Percentiles rank a stretch among this genome's conserved stretches.
Conservation (phyloP, 1,140 invertebrate species). For the Leptinotarsa defecta region DNA sequence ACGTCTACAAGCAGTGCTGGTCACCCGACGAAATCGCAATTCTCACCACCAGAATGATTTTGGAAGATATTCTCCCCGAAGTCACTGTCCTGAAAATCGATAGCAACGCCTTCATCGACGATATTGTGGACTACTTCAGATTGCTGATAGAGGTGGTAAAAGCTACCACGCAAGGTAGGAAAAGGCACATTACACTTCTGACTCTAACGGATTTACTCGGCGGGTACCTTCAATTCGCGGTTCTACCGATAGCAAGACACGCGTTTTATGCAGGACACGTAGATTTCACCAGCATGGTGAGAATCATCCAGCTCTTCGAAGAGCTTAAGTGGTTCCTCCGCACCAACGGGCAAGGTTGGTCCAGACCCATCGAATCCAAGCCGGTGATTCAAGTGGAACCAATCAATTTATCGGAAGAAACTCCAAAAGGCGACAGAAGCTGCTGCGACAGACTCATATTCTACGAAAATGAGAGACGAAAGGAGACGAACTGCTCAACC, state of each 20-base stretch:
- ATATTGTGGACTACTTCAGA: constrained; percentile 61
- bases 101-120: constrained; percentile 55
- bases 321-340: constrained; percentile 61
- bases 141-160: constrained; percentile 58
- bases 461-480: constrained; percentile 29
- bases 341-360: constrained; percentile 65
- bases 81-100: constrained; percentile 53
- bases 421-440: constrained; percentile 1
- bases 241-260: constrained; percentile 61
- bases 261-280: constrained; percentile 66
- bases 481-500: not conserved
- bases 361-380: constrained; percentile 47
- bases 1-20: constrained; percentile 57
- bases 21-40: constrained; percentile 57
- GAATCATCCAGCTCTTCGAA: constrained; percentile 61
- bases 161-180: constrained; percentile 55
- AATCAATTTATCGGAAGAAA: constrained; percentile 30
- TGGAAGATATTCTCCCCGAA: constrained; percentile 56
- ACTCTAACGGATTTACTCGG: constrained; percentile 61
- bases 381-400: constrained; percentile 28
- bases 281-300: constrained; percentile 59
- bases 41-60: constrained; percentile 56
- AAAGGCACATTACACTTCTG: constrained; percentile 59
- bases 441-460: constrained; percentile 34
- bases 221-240: constrained; percentile 61